These are phyloP conservation scores for Polyommatus iphigenia DNA, from an alignment of 2,888 invertebrate genomes.

Conservation along the genomic window DNA sequence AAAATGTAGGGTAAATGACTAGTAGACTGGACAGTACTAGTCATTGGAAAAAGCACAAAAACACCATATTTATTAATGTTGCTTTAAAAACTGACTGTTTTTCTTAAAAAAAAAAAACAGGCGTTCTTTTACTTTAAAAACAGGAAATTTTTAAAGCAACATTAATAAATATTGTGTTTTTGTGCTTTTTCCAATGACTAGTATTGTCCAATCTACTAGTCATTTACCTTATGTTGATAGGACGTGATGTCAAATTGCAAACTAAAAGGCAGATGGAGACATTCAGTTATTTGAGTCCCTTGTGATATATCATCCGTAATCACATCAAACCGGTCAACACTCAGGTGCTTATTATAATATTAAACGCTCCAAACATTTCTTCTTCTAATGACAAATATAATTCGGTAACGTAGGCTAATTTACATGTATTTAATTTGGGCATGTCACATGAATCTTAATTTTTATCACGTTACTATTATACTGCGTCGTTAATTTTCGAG, in stretches of 20 bases:
- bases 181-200: no score
- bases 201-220: no score
- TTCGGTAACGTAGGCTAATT: slow-evolving; percentile 4
- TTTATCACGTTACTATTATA: slow-evolving; percentile 6
- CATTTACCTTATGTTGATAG: no score
- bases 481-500: neutral
- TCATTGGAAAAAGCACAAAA: no score
- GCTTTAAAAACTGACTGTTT: no score
- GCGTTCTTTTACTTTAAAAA: no score
- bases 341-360: slow-evolving; percentile 13
- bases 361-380: slow-evolving; percentile 9
- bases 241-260: neutral
- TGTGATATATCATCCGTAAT: neutral
- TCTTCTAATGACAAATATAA: neutral
- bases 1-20: no score
- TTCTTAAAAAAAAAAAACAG: no score
- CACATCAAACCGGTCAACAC: slow-evolving; percentile 6
- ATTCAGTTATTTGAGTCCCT: neutral
- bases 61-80: no score
- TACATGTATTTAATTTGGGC: neutral
- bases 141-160: no score
- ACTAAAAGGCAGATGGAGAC: slow-evolving; percentile 4
- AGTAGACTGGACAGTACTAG: no score
- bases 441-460: slow-evolving; percentile 7
- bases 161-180: no score